Evolutionary conservation across 2,888 invertebrate species (phyloP).

Genomic region (Drosophila nigricruria): DNA sequence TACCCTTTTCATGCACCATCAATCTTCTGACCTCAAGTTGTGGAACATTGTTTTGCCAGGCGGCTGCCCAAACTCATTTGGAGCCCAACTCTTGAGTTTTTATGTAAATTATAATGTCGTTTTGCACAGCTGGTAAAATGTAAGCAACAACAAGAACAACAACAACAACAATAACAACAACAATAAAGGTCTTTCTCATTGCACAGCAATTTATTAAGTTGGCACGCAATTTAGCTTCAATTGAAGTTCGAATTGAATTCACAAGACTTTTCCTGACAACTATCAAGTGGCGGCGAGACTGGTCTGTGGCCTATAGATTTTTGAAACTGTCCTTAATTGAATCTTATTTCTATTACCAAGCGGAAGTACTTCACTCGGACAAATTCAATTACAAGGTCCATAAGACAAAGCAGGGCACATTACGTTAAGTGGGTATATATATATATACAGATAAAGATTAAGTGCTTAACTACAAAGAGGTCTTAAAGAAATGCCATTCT

Average conservation of each 20-base stretch:
- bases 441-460: constrained; percentile 14
- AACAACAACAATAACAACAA: background rate
- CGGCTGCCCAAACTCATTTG: constrained; percentile 13
- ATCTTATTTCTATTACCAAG: constrained; percentile 17
- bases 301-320: constrained; percentile 10
- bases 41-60: constrained; percentile 35
- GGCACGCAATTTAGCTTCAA: constrained; percentile 16
- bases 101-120: constrained; percentile 52
- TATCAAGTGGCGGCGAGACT: background rate
- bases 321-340: constrained; percentile 31
- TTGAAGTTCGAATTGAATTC: constrained; percentile 8
- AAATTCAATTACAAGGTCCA: constrained; percentile 57
- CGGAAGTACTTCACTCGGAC: constrained; percentile 13
- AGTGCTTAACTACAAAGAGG: constrained; percentile 3
- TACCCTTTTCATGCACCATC: constrained; percentile 51
- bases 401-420: constrained; percentile 27
- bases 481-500: background rate
- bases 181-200: background rate
- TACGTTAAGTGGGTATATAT: background rate
- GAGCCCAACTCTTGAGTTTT: constrained; percentile 55
- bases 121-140: constrained; percentile 19
- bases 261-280: constrained; percentile 7
- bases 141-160: background rate
- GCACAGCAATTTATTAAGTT: constrained; percentile 8
- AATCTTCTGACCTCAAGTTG: constrained; percentile 61